Conservation (phyloP, 2,797 vertebrate species). For the Capromys pilorides region DNA sequence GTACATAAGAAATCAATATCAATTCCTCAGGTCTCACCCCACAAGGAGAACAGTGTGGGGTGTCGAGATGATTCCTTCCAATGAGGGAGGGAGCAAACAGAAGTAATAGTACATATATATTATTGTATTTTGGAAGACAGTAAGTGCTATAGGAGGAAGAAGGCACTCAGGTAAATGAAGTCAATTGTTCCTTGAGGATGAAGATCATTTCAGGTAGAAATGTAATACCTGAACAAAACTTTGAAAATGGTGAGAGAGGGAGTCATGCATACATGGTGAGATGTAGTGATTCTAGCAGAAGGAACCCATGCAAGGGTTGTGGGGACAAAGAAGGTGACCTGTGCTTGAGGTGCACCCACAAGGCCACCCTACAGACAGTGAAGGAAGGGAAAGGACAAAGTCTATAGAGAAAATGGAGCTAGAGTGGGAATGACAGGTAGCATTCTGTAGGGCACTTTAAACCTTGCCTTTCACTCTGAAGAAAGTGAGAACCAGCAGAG, state of each 20-base stretch:
- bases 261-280: not conserved
- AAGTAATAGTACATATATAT: not conserved
- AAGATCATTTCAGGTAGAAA: not conserved
- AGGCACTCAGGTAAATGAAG: not conserved
- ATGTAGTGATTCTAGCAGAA: not conserved
- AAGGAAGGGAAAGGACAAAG: rapidly evolving
- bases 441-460: not conserved
- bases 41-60: not conserved
- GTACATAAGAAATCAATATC: not conserved
- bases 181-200: not conserved
- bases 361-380: not conserved
- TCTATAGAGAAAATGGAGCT: not conserved
- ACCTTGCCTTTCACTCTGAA: not conserved
- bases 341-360: not conserved
- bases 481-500: not conserved
- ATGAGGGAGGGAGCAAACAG: not conserved
- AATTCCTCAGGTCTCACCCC: not conserved
- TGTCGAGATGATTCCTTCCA: not conserved
- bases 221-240: not conserved
- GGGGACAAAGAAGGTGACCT: rapidly evolving
- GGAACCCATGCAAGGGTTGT: not conserved
- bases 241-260: not conserved
- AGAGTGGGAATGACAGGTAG: rapidly evolving
- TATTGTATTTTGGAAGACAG: not conserved
- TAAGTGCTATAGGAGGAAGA: not conserved